Percentiles rank a stretch among this genome's conserved stretches.
Conservation (phyloP, 2,797 vertebrate genomes). For the Epinephelus malabaricus region DNA sequence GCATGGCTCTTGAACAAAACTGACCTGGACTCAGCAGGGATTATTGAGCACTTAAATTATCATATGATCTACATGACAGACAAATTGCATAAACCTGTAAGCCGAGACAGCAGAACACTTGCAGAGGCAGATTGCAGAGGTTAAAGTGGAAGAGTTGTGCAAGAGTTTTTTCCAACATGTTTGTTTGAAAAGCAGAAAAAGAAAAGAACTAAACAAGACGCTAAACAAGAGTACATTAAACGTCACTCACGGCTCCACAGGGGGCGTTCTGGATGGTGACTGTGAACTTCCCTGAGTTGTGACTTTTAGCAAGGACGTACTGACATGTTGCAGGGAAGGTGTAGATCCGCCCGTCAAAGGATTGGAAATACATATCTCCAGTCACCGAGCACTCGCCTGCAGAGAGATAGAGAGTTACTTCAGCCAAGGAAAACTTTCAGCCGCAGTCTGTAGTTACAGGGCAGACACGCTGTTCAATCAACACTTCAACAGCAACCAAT, state of each 20-base stretch:
- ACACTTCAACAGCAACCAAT: background rate
- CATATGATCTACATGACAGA: conserved; percentile 66
- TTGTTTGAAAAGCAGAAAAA: background rate
- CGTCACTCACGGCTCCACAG: conserved; percentile 92
- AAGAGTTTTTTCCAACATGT: background rate
- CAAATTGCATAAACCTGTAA: conserved; percentile 45
- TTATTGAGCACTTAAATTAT: conserved; percentile 57
- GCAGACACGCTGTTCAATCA: background rate
- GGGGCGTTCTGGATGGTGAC: conserved; percentile 93
- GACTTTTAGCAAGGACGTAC: conserved; percentile 95
- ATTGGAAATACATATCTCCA: conserved; percentile 93
- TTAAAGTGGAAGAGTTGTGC: background rate
- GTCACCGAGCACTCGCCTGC: conserved; percentile 96
- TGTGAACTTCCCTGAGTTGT: conserved; percentile 89
- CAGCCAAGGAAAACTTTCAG: background rate
- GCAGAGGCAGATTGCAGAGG: background rate
- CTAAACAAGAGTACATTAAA: background rate
- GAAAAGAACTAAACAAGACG: background rate
- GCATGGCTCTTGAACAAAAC: conserved; percentile 26
- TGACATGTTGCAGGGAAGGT: conserved; percentile 94
- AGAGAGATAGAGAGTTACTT: background rate
- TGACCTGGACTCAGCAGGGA: conserved; percentile 34
- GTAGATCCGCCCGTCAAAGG: conserved; percentile 93
- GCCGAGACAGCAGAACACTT: conserved; percentile 6
- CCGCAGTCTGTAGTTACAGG: background rate